Percentiles rank a stretch among this genome's conserved stretches.
Evolutionary conservation across 2,797 vertebrate species (phyloP).

Genomic region (Molothrus aeneus): DNA sequence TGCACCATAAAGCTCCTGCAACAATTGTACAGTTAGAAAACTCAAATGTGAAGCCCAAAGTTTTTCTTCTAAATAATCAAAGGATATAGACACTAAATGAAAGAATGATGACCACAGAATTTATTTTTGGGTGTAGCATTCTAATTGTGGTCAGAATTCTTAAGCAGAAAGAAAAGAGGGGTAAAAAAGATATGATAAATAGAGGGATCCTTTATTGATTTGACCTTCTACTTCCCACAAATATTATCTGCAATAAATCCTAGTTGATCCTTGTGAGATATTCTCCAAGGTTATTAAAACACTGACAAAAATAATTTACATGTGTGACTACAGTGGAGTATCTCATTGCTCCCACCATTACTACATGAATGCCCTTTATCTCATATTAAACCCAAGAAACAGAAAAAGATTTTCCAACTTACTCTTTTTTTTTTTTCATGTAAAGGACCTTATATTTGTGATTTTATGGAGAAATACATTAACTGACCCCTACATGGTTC

Average conservation of each 20-base stretch:
- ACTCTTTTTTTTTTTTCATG: background rate
- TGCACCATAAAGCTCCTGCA: background rate
- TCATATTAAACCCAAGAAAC: background rate
- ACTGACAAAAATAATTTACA: background rate
- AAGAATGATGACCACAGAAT: background rate
- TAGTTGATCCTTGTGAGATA: background rate
- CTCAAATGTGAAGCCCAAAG: background rate
- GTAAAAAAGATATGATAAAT: background rate
- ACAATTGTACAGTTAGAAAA: background rate
- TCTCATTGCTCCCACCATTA: background rate
- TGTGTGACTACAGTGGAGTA: background rate
- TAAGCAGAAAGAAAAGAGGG: background rate
- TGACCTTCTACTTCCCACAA: background rate
- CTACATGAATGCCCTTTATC: background rate
- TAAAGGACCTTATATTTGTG: background rate
- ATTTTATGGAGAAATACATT: background rate
- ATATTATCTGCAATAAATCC: background rate
- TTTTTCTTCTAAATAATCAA: background rate
- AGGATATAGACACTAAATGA: background rate
- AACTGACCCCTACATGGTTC: background rate
- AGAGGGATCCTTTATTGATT: background rate
- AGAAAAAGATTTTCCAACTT: background rate
- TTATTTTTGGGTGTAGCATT: background rate
- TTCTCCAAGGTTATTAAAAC: background rate
- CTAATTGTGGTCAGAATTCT: background rate